phyloP scores from a whole-genome alignment of 2,797 vertebrate species.

The Peromyscus melanophrys region DNA sequence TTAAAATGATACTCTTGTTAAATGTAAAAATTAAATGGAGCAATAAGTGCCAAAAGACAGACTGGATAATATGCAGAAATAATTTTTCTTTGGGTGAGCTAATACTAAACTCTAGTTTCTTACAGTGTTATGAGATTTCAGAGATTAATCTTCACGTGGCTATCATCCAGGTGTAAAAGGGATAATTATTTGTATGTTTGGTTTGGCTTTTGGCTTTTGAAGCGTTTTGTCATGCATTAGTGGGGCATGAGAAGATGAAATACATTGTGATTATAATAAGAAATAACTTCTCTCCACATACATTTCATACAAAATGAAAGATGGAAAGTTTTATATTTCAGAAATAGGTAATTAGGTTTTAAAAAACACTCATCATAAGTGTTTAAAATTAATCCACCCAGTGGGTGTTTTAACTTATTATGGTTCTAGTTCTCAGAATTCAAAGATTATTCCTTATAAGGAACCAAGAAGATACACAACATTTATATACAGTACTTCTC shows the following conservation, averaged over 20 bases:
- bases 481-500: slow-evolving; percentile 51
- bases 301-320: slow-evolving; percentile 58
- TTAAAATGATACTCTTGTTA: slow-evolving; percentile 49
- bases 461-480: slow-evolving; percentile 22
- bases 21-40: slow-evolving; percentile 43
- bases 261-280: slow-evolving; percentile 20
- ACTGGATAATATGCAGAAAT: not conserved
- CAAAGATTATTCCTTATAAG: slow-evolving; percentile 58
- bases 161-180: not conserved
- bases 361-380: slow-evolving; percentile 30
- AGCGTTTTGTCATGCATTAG: not conserved
- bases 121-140: not conserved
- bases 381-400: slow-evolving; percentile 56
- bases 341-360: slow-evolving; percentile 50
- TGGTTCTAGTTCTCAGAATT: slow-evolving; percentile 53
- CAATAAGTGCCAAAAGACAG: not conserved
- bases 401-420: slow-evolving; percentile 59
- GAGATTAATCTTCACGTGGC: not conserved
- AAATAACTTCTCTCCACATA: not conserved
- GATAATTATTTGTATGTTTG: not conserved
- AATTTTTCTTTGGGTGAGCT: slow-evolving; percentile 26
- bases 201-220: slow-evolving; percentile 46
- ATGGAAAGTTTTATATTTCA: not conserved
- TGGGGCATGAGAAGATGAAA: slow-evolving; percentile 19
- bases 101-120: slow-evolving; percentile 7